Conservation (phyloP, 2,113 vertebrate genomes). For the Poeciliopsis retropinna region DNA sequence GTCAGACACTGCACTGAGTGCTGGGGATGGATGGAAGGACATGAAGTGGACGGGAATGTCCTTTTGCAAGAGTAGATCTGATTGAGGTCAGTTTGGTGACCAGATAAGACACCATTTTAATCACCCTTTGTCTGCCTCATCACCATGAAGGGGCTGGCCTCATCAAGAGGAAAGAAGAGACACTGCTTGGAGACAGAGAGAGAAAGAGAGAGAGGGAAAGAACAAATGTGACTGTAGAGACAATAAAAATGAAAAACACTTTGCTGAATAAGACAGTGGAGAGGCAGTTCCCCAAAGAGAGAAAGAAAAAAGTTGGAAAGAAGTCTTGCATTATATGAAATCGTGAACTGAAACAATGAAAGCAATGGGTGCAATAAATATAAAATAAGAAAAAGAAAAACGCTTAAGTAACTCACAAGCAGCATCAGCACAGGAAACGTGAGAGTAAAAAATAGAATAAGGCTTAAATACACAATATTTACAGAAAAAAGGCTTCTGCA, state of each 20-base stretch:
- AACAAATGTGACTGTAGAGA: slow-evolving; percentile 14
- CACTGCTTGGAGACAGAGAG: slow-evolving; percentile 20
- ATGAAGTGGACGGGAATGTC: slow-evolving; percentile 40
- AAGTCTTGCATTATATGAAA: background rate
- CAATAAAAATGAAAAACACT: slow-evolving; percentile 16
- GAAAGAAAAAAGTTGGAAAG: slow-evolving; percentile 6
- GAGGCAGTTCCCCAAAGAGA: background rate
- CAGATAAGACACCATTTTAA: slow-evolving; percentile 76
- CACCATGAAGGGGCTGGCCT: slow-evolving; percentile 70
- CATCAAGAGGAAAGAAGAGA: slow-evolving; percentile 57
- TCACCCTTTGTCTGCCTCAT: slow-evolving; percentile 72
- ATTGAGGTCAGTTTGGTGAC: slow-evolving; percentile 78
- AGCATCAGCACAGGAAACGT: too few species aligned
- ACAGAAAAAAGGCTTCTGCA: too few species aligned
- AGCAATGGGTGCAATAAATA: background rate
- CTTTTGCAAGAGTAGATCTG: slow-evolving; percentile 66
- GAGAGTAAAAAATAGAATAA: too few species aligned
- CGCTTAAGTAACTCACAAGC: too few species aligned
- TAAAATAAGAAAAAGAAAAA: background rate
- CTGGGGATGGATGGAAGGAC: slow-evolving; percentile 48
- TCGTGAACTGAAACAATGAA: background rate
- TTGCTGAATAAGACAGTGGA: slow-evolving; percentile 22
- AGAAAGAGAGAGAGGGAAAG: slow-evolving; percentile 16
- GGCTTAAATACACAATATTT: too few species aligned
- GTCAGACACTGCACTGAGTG: slow-evolving; percentile 54